These are phyloP conservation scores for Platichthys stellatus DNA, from an alignment of 2,113 vertebrate genomes.

Conservation along the genomic window DNA sequence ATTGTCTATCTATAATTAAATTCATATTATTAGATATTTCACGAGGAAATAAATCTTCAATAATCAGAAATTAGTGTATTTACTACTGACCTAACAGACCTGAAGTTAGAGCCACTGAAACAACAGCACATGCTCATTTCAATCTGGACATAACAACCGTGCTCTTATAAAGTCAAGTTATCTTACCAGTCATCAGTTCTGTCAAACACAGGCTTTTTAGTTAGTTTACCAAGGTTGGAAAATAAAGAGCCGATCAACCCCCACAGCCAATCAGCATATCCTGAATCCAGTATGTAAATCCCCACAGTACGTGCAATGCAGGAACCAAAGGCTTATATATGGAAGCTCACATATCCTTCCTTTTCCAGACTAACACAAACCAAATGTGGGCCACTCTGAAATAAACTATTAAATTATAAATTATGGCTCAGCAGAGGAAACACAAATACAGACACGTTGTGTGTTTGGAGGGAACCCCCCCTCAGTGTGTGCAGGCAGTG, in stretches of 20 bases:
- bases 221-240: constrained; percentile 36
- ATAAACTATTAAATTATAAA: constrained; percentile 44
- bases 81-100: background rate
- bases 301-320: background rate
- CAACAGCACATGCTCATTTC: background rate
- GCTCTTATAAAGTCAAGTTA: constrained; percentile 5
- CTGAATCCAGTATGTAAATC: constrained; percentile 17
- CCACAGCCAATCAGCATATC: constrained; percentile 19
- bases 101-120: background rate
- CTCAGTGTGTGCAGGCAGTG: constrained; percentile 35
- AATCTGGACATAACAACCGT: background rate
- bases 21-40: too few relatives aligned
- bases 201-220: constrained; percentile 54
- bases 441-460: constrained; percentile 37
- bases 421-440: constrained; percentile 41
- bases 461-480: constrained; percentile 4
- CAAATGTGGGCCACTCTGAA: constrained; percentile 49
- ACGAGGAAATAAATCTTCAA: too few relatives aligned
- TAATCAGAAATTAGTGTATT: too few relatives aligned
- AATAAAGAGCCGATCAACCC: constrained; percentile 26
- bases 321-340: constrained; percentile 17
- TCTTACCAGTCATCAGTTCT: constrained; percentile 22
- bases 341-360: constrained; percentile 34
- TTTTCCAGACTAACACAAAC: constrained; percentile 26
- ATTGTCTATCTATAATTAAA: background rate